These are phyloP conservation scores for Andrena chrysosceles DNA, from an alignment of 2,888 invertebrate genomes.

Conservation along the genomic window DNA sequence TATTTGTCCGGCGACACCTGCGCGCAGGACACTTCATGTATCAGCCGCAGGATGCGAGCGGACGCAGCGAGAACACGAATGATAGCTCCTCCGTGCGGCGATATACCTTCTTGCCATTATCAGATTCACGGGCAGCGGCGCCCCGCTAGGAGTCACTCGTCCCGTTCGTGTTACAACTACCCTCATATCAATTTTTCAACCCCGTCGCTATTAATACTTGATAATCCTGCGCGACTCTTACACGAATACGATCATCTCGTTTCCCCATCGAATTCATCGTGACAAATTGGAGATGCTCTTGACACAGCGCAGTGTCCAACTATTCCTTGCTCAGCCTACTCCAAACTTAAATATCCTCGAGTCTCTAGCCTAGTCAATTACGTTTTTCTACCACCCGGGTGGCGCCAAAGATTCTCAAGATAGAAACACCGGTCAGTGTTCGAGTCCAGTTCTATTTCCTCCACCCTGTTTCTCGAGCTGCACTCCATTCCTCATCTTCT, in stretches of 20 bases:
- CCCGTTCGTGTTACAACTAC: slow-evolving; percentile 55
- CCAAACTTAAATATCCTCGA: too few relatives aligned
- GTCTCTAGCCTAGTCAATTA: too few relatives aligned
- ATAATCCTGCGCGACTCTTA: slow-evolving; percentile 28
- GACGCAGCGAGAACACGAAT: slow-evolving; percentile 67
- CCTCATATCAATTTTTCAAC: slow-evolving; percentile 47
- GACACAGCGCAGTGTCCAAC: too few relatives aligned
- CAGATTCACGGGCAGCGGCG: slow-evolving; percentile 75
- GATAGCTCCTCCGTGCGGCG: slow-evolving; percentile 58
- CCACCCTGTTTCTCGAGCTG: neutral
- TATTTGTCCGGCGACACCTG: slow-evolving; percentile 82
- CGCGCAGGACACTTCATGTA: slow-evolving; percentile 77
- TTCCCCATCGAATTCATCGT: neutral
- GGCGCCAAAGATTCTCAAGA: too few relatives aligned
- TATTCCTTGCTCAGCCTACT: too few relatives aligned
- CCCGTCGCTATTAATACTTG: slow-evolving; percentile 41
- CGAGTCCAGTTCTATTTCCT: too few relatives aligned
- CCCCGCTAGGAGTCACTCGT: slow-evolving; percentile 71
- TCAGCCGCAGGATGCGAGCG: slow-evolving; percentile 67
- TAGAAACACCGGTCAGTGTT: too few relatives aligned
- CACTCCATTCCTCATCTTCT: neutral
- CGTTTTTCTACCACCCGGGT: too few relatives aligned
- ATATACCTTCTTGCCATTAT: slow-evolving; percentile 68
- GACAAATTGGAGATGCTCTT: too few relatives aligned
- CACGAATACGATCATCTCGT: slow-evolving; percentile 15